phyloP scores from a whole-genome alignment of 2,888 invertebrate species.

The Volucella inanis region DNA sequence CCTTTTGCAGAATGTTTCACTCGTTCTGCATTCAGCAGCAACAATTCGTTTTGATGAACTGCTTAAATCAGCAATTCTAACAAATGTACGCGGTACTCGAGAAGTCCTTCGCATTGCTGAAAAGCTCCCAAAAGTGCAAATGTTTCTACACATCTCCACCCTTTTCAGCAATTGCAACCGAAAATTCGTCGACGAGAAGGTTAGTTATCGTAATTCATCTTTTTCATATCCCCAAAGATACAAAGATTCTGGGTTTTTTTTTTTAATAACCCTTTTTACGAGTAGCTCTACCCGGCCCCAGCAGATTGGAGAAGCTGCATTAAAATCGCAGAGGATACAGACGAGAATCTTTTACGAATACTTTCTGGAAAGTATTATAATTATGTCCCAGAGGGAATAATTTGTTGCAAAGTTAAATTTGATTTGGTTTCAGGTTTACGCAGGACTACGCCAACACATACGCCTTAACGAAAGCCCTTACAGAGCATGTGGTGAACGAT shows the following conservation, averaged over 20 bases:
- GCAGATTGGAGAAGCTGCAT: constrained; percentile 56
- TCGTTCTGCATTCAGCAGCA: constrained; percentile 91
- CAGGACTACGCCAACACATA: constrained; percentile 56
- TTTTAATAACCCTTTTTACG: background rate
- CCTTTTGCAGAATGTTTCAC: constrained; percentile 84
- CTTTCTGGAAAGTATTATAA: constrained; percentile 49
- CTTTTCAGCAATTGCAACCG: constrained; percentile 93
- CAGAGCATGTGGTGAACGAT: constrained; percentile 63
- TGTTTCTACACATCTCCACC: constrained; percentile 92
- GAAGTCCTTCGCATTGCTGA: constrained; percentile 86
- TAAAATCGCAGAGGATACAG: constrained; percentile 50
- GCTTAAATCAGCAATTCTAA: constrained; percentile 85
- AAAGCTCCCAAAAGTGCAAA: constrained; percentile 84
- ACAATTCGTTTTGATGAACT: constrained; percentile 92
- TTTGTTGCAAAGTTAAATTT: background rate
- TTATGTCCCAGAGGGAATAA: background rate
- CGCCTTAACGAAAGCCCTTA: constrained; percentile 51
- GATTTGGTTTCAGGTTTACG: constrained; percentile 39
- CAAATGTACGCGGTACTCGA: constrained; percentile 87
- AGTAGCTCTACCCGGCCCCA: constrained; percentile 54
- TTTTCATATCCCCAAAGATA: background rate
- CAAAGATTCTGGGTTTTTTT: too few species aligned
- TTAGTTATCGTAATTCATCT: constrained; percentile 79
- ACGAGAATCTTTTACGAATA: constrained; percentile 20
- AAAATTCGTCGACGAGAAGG: constrained; percentile 88